These are phyloP conservation scores for Actenoides hombroni DNA, from an alignment of 2,113 vertebrate genomes.

Conservation along the genomic window DNA sequence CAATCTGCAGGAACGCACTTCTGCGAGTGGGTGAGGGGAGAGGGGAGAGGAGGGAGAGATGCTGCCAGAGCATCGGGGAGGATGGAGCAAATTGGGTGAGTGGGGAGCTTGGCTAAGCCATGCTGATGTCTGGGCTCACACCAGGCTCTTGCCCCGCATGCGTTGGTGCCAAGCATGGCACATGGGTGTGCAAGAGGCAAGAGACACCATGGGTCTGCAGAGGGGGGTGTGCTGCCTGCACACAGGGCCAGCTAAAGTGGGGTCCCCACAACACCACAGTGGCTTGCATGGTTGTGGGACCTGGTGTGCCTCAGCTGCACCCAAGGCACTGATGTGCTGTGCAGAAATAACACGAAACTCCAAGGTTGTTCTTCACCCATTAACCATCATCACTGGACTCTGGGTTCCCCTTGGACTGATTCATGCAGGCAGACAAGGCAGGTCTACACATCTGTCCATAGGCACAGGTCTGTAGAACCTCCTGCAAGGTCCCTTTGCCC, in stretches of 20 bases:
- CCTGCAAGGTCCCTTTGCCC: fast-evolving
- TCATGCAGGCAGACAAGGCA: neutral
- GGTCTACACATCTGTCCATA: fast-evolving
- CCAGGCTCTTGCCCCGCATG: neutral
- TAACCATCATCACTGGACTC: neutral
- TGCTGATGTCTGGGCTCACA: neutral
- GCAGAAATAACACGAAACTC: neutral
- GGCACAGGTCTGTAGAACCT: fast-evolving
- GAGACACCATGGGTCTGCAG: fast-evolving
- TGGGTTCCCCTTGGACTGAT: neutral
- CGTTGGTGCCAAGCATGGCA: fast-evolving
- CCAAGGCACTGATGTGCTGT: neutral
- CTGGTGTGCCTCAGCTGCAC: neutral
- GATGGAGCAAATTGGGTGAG: neutral
- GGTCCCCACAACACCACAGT: neutral
- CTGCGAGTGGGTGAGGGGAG: neutral
- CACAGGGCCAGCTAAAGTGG: neutral
- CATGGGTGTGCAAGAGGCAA: fast-evolving
- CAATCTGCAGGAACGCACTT: conserved; percentile 2
- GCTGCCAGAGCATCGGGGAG: neutral
- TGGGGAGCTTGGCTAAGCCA: neutral
- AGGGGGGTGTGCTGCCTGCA: neutral
- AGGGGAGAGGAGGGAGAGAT: neutral
- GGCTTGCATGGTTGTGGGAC: neutral
- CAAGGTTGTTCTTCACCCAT: fast-evolving